Percentiles rank a stretch among this genome's conserved stretches.
Conservation (phyloP, 2,888 invertebrate species). For the Tridacna gigas region DNA sequence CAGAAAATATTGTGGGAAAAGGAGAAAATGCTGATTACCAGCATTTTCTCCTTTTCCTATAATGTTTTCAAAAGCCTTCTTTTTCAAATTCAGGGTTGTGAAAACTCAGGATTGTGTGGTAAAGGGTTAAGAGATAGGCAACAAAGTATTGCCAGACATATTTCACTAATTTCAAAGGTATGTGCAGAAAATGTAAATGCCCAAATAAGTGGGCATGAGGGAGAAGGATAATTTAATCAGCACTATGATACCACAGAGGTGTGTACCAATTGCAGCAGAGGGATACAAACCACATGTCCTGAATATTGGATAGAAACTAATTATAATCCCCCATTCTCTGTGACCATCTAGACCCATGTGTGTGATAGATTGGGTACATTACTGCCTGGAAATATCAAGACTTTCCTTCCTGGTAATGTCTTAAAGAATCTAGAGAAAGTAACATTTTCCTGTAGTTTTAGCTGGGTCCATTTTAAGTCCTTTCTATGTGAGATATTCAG, state of each 20-base stretch:
- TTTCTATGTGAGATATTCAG: too few species aligned
- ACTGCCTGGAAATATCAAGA: background rate
- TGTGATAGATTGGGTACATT: constrained; percentile 15
- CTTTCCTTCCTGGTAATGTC: background rate
- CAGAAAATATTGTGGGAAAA: too few species aligned
- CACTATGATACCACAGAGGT: background rate
- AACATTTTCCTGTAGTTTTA: background rate
- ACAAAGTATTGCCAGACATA: background rate
- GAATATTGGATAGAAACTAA: constrained; percentile 22
- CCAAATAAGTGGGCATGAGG: background rate
- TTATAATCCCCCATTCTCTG: constrained; percentile 6
- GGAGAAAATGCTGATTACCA: too few species aligned
- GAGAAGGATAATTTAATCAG: constrained; percentile 7
- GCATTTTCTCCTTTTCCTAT: too few species aligned
- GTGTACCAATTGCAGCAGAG: constrained; percentile 7
- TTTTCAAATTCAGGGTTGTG: too few species aligned
- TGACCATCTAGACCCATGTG: constrained; percentile 16
- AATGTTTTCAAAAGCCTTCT: too few species aligned
- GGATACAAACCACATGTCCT: constrained; percentile 15
- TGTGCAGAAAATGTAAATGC: background rate
- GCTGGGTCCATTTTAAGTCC: too few species aligned
- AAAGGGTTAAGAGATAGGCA: background rate
- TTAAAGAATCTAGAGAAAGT: background rate
- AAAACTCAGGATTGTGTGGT: too few species aligned
- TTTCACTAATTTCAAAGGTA: background rate